Evolutionary conservation across 1,140 invertebrate genomes (phyloP).

Genomic region (Bombus vancouverensis): DNA sequence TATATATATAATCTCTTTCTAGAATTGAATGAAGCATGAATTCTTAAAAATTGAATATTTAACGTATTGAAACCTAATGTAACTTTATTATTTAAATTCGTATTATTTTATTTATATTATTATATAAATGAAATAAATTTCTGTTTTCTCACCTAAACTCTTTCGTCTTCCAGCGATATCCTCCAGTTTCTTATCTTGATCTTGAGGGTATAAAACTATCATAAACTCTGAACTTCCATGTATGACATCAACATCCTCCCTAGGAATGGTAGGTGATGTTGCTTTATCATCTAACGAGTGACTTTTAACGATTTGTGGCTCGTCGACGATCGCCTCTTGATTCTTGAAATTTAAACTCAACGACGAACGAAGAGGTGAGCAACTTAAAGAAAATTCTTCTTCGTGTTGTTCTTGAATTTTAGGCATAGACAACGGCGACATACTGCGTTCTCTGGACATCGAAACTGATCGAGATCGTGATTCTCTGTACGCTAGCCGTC

Average conservation of each 20-base stretch:
- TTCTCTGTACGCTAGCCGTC: constrained; percentile 24
- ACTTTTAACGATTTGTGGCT: constrained; percentile 19
- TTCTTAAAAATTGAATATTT: too few relatives aligned
- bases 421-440: constrained; percentile 57
- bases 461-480: constrained; percentile 27
- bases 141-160: constrained; percentile 1
- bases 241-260: constrained; percentile 73
- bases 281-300: constrained; percentile 15
- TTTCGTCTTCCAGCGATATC: neutral
- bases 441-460: constrained; percentile 51
- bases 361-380: neutral
- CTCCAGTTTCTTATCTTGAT: constrained; percentile 74
- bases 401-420: constrained; percentile 46
- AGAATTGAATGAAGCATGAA: too few relatives aligned
- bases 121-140: neutral
- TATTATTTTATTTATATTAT: neutral
- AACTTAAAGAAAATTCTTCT: constrained; percentile 7
- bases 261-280: constrained; percentile 11
- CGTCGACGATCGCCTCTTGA: constrained; percentile 31
- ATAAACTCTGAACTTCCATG: constrained; percentile 90
- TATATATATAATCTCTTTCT: too few relatives aligned
- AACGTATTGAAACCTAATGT: too few relatives aligned
- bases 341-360: constrained; percentile 37
- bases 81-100: neutral
- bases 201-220: constrained; percentile 89